A percentile compares a stretch with the other conserved stretches of the same genome.
These are phyloP conservation scores for Heliconius erato DNA, from an alignment of 2,888 invertebrate species.

Conservation along the genomic window DNA sequence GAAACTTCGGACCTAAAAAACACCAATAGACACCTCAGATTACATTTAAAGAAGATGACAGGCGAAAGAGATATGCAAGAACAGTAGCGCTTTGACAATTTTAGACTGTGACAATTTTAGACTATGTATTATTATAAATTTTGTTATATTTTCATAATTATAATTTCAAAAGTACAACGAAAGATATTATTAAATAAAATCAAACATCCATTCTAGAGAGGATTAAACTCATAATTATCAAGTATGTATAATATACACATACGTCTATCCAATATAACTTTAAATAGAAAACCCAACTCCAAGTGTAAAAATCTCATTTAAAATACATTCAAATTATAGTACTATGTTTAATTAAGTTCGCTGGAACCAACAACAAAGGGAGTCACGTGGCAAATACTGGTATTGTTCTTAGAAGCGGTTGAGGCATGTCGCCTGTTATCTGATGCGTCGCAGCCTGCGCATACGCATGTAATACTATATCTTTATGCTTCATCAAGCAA, in stretches of 20 bases:
- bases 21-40: too few relatives aligned
- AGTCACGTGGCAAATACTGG: slow-evolving; percentile 61
- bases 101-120: too few relatives aligned
- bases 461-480: slow-evolving; percentile 57
- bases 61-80: too few relatives aligned
- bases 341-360: slow-evolving; percentile 12
- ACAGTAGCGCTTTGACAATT: too few relatives aligned
- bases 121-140: too few relatives aligned
- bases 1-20: too few relatives aligned
- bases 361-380: slow-evolving; percentile 27
- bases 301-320: neutral
- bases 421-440: slow-evolving; percentile 65
- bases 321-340: neutral
- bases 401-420: slow-evolving; percentile 55
- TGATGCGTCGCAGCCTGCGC: slow-evolving; percentile 69
- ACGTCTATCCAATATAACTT: neutral
- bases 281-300: neutral
- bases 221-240: neutral
- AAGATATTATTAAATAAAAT: neutral
- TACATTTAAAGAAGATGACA: too few relatives aligned
- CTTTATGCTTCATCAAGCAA: slow-evolving; percentile 56
- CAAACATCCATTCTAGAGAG: neutral
- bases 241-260: neutral
- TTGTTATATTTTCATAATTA: neutral
- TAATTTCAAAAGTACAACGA: neutral